Evolutionary conservation across 2,888 invertebrate species (phyloP).

Genomic region (Iphiclides podalirius): DNA sequence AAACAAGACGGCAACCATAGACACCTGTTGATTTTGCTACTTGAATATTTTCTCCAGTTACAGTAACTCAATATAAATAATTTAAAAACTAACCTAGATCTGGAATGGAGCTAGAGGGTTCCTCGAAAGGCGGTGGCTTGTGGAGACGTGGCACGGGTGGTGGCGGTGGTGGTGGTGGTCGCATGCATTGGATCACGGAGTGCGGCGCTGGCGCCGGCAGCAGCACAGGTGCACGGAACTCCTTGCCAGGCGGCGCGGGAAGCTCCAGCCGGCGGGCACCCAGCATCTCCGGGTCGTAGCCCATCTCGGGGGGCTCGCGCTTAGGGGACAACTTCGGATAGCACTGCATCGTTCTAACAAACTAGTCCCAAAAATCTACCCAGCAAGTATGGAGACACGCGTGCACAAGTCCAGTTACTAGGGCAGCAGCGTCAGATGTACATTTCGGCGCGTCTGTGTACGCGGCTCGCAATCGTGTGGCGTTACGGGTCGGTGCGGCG

Average conservation of each 20-base stretch:
- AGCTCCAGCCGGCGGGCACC: conserved; percentile 62
- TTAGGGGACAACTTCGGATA: conserved; percentile 68
- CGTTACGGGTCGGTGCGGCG: conserved; percentile 60
- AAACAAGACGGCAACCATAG: background rate
- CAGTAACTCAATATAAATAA: background rate
- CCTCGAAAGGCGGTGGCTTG: conserved; percentile 83
- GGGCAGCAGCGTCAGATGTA: conserved; percentile 35
- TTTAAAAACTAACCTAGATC: conserved; percentile 84
- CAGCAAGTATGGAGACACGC: background rate
- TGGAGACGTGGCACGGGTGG: conserved; percentile 77
- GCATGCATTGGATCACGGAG: conserved; percentile 76
- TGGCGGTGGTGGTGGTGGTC: conserved; percentile 73
- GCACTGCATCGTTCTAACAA: conserved; percentile 66
- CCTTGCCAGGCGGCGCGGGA: conserved; percentile 72
- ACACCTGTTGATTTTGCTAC: background rate
- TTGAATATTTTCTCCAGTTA: too few relatives aligned
- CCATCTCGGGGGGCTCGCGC: conserved; percentile 60
- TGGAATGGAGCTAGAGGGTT: conserved; percentile 92
- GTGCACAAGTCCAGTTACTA: conserved; percentile 22
- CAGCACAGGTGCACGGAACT: conserved; percentile 70
- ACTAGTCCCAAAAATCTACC: conserved; percentile 8
- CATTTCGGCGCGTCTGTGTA: conserved; percentile 16
- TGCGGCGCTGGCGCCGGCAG: conserved; percentile 56
- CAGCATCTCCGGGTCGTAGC: conserved; percentile 61
- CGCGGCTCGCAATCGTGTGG: conserved; percentile 26